Evolutionary conservation across 2,888 invertebrate species (phyloP).

Genomic region (Lasioglossum vierecki): DNA sequence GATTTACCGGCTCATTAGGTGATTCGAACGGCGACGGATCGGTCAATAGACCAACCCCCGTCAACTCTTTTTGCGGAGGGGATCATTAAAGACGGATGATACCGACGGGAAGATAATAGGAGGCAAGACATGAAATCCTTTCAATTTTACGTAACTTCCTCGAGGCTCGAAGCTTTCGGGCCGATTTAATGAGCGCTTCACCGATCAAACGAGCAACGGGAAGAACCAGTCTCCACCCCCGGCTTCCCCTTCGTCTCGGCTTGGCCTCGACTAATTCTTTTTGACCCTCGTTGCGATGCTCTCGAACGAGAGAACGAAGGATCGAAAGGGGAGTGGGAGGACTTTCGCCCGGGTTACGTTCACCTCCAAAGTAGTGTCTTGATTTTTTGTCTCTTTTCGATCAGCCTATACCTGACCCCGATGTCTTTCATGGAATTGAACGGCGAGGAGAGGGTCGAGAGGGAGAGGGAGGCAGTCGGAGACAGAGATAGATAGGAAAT

Average conservation of each 20-base stretch:
- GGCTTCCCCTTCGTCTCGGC: constrained; percentile 9
- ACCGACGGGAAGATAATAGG: constrained; percentile 21
- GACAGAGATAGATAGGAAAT: constrained; percentile 64
- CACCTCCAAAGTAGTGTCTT: background rate
- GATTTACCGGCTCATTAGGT: constrained; percentile 62
- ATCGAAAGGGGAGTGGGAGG: background rate
- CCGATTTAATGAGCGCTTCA: constrained; percentile 74
- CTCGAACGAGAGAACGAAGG: constrained; percentile 14
- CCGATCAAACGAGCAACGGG: constrained; percentile 74
- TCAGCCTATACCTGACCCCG: constrained; percentile 30
- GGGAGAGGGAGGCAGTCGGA: background rate
- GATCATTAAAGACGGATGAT: constrained; percentile 28
- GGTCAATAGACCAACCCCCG: constrained; percentile 54
- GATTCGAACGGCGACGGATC: constrained; percentile 62
- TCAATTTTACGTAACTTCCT: constrained; percentile 78
- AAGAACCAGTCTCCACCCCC: constrained; percentile 55
- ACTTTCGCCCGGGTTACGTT: background rate
- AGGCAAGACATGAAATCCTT: constrained; percentile 61
- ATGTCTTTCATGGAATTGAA: constrained; percentile 30
- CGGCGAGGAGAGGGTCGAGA: background rate
- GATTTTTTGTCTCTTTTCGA: background rate
- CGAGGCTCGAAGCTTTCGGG: constrained; percentile 68
- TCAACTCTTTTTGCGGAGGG: constrained; percentile 55
- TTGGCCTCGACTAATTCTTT: constrained; percentile 33
- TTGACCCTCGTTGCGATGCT: constrained; percentile 15